These are phyloP conservation scores for Gymnosoma rotundatum DNA, from an alignment of 2,888 invertebrate species.

Conservation along the genomic window DNA sequence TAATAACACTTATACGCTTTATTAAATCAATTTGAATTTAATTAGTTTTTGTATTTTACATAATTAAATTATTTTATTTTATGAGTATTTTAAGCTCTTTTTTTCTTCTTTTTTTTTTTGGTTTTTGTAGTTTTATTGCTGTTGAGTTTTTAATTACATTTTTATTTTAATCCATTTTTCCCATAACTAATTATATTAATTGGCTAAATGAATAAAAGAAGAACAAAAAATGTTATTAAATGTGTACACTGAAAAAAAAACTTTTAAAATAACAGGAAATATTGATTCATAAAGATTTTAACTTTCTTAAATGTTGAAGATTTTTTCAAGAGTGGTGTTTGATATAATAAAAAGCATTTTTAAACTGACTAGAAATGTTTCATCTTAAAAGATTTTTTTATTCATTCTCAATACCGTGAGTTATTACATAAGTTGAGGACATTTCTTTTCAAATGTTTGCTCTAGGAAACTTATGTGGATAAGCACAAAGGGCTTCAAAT, in stretches of 20 bases:
- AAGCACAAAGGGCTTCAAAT: too few species aligned
- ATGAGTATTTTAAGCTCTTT: neutral
- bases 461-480: too few species aligned
- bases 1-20: constrained; percentile 39
- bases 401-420: too few species aligned
- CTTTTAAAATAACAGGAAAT: neutral
- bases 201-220: constrained; percentile 46
- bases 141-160: constrained; percentile 42
- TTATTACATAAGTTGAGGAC: too few species aligned
- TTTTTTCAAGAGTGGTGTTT: too few species aligned
- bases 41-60: constrained; percentile 42
- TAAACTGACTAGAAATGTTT: too few species aligned
- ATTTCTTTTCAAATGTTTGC: too few species aligned
- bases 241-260: constrained; percentile 22
- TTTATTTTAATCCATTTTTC: constrained; percentile 57
- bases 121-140: constrained; percentile 14
- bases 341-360: too few species aligned
- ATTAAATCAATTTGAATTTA: constrained; percentile 47
- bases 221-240: constrained; percentile 4
- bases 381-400: too few species aligned
- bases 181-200: constrained; percentile 69
- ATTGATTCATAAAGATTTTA: too few species aligned
- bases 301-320: too few species aligned
- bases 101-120: neutral
- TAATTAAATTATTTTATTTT: constrained; percentile 46